Base-by-base conservation (phyloP, 2,113 vertebrate species). In the Rhynchopsitta pachyrhyncha region DNA sequence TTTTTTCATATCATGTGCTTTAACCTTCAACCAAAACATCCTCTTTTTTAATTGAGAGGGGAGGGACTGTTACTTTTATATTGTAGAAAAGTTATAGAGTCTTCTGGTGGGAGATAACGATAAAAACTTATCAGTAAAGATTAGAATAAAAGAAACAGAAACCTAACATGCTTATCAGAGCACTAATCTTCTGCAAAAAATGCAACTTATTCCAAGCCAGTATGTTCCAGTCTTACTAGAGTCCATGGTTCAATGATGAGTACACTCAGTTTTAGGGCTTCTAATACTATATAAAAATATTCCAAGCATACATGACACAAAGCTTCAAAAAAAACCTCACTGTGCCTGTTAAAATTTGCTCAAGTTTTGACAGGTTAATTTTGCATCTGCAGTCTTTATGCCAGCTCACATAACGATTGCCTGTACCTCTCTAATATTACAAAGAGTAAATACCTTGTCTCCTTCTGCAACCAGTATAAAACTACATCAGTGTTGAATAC, bases 311-410 rank as follows among this genome's bases (percentile, higher is more conserved):
- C 50, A 25, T 60, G 39, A 75, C 60, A 89, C 16, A 60, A 89
- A 89, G 25, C 31, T 75, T 86, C 77, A 84, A 89, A 84, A 50
- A 47, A 57, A 67, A 78, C 52, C 20, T 78, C 55, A 31, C 12
- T 24, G n/a, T 75, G 55, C 31, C 69, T 87, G 28, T 78, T 84
- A 37, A 92, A 93, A 91, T 71, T 84, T 91, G 17, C 46, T 75
- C 42, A 68, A 78, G 73, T 91, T 97, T 87, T 89, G 74, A 89
- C 77, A 89, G 41, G 47, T 84, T 89, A 70, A 91, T 92, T 96
- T 76, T 89, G 83, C 60, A 92, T 47, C 84, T 95, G 62, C 25
- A 87, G 42, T 75, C 83, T 86, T 89, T 67, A 71, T 79, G n/a
- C 39, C 39, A 81, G 29, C 77, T 92, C 52, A 64, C 16, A 35